Base-by-base conservation (phyloP, 1,140 invertebrate genomes). In the Zaprionus ornatus region DNA sequence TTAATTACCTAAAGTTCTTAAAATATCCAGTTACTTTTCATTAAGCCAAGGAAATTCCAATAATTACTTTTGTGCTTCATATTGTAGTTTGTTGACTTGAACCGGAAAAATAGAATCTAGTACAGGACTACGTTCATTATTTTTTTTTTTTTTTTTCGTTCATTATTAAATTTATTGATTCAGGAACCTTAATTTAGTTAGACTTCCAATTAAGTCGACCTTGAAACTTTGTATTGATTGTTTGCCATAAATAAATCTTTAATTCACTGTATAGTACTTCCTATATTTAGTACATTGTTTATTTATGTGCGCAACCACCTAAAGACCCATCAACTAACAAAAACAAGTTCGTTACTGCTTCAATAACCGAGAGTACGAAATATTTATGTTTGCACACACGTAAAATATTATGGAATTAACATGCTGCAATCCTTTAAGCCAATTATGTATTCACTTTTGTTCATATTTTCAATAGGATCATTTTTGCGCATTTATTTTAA, bases 171-270 rank as follows among this genome's bases (percentile, higher is more conserved):
- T 45, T n/a, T 45, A 45, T 45, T 45, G 40, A 45, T 45, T 45
- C 1, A 17, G n/a, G 6, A 45, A 45, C 40, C n/a, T 10, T 45
- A 45, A 45, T 9, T 45, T 10, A 7, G 40, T 17, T 42, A 15
- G n/a, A 45, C 29, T 50, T 54, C 13, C 13, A 54, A 54, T 54
- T 64, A 64, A 17, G 7, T 3, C 6, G 2, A 45, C 40, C 40
- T 17, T 45, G 40, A 45, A n/a, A 45, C n/a, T 17, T n/a, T 17
- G n/a, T 45, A 45, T 54, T 54, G 48, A 64, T 64, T 64, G 21
- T 23, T 37, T 1, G 45, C 17, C 17, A 52, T 54, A 21, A 54
- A 50, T 64, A 52, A n/a, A 37, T 45, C 2, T 45, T 9, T 9
- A 17, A 45, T 45, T 17, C 40, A 45, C n/a, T 4, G 6, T 45